These are phyloP conservation scores for Hystrix brachyura DNA, from an alignment of 2,113 vertebrate species.

Conservation along the genomic window DNA sequence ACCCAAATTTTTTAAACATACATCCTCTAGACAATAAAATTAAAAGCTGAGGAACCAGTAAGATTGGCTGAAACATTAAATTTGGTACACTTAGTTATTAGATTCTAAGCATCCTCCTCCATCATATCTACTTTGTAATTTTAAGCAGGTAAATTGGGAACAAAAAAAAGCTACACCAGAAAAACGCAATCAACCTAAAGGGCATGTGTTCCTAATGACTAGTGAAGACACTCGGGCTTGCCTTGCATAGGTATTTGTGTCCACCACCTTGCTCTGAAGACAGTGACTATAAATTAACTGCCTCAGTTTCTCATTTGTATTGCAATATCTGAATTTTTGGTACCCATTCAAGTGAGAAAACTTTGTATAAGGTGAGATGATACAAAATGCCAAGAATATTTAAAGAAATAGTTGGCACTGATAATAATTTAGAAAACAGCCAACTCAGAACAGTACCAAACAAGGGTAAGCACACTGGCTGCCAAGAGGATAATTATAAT, in stretches of 20 bases:
- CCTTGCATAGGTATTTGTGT: rapidly evolving
- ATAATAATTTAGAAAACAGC: conserved; percentile 61
- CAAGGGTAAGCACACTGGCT: conserved; percentile 41
- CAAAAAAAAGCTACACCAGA: background rate
- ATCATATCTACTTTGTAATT: background rate
- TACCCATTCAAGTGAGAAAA: conserved; percentile 39
- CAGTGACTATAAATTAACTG: background rate
- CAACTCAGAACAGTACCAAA: conserved; percentile 64
- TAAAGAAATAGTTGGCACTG: conserved; percentile 49
- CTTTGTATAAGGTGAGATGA: conserved; percentile 19
- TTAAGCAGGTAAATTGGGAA: background rate
- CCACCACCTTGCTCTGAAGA: background rate
- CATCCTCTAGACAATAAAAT: background rate
- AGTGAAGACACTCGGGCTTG: background rate
- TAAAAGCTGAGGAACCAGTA: background rate
- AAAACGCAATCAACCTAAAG: background rate
- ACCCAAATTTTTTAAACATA: conserved; percentile 23
- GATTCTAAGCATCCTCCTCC: background rate
- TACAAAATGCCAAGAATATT: conserved; percentile 26
- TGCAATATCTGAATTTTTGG: background rate
- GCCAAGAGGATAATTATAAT: conserved; percentile 65
- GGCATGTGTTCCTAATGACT: background rate
- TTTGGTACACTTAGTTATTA: conserved; percentile 14
- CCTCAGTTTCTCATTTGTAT: background rate
- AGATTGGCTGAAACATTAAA: background rate